A percentile compares a stretch with the other conserved stretches of the same genome.
Conservation (phyloP, 2,113 vertebrate genomes). For the Orycteropus afer region DNA sequence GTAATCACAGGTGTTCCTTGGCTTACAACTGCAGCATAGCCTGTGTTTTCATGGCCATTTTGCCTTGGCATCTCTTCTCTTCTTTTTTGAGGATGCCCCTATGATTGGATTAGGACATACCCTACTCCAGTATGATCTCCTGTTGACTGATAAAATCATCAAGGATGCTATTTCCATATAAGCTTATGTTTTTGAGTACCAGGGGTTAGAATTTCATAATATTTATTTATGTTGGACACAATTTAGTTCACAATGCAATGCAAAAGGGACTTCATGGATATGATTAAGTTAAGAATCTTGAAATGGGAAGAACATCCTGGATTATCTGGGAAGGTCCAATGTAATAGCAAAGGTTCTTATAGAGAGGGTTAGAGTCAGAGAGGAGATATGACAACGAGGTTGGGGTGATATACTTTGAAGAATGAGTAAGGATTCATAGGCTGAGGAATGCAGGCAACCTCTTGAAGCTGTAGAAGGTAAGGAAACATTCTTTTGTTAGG, state of each 20-base stretch:
- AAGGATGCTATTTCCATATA: neutral
- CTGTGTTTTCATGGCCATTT: neutral
- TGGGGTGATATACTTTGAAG: neutral
- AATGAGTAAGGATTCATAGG: neutral
- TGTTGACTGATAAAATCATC: too few relatives aligned
- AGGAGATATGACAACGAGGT: neutral
- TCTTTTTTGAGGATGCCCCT: neutral
- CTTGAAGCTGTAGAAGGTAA: neutral
- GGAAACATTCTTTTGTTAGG: too few relatives aligned
- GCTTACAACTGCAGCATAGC: neutral
- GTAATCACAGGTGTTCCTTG: neutral
- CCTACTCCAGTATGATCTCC: neutral
- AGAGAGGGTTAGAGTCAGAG: neutral
- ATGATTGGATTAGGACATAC: neutral
- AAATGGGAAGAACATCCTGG: neutral
- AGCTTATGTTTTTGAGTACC: neutral
- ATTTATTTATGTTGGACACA: too few relatives aligned
- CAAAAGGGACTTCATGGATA: too few relatives aligned
- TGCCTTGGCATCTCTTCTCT: neutral
- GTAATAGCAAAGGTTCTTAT: neutral
- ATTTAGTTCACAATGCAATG: too few relatives aligned
- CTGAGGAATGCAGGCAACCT: neutral
- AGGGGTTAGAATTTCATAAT: neutral
- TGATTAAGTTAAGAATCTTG: neutral
- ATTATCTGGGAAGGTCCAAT: neutral